phyloP scores from a whole-genome alignment of 2,888 invertebrate genomes.

The Eremobia ochroleuca region DNA sequence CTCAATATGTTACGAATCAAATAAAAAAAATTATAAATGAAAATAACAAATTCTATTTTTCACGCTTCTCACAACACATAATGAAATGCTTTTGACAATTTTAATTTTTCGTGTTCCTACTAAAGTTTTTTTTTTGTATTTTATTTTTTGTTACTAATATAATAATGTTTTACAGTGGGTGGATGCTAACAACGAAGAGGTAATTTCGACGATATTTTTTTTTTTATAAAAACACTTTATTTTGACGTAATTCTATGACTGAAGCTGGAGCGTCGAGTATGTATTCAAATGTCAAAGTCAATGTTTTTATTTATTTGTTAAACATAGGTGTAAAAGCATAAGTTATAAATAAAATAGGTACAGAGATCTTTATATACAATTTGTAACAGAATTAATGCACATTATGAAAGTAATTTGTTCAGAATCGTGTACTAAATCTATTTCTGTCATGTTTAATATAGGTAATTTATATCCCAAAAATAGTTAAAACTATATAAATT shows the following conservation, averaged over 20 bases:
- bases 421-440: too few species aligned
- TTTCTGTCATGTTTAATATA: too few species aligned
- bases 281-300: neutral
- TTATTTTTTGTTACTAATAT: slow-evolving; percentile 84
- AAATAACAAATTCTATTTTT: slow-evolving; percentile 75
- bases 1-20: slow-evolving; percentile 77
- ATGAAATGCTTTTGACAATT: slow-evolving; percentile 87
- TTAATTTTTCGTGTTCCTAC: slow-evolving; percentile 57
- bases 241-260: slow-evolving; percentile 65
- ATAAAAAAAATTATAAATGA: slow-evolving; percentile 73
- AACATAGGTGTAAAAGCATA: neutral
- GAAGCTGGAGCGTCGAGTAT: neutral
- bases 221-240: slow-evolving; percentile 48
- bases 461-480: too few species aligned
- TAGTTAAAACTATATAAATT: too few species aligned
- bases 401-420: too few species aligned
- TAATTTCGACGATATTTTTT: slow-evolving; percentile 82
- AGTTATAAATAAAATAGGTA: neutral
- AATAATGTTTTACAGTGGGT: slow-evolving; percentile 92
- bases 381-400: too few species aligned
- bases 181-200: slow-evolving; percentile 93
- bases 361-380: neutral
- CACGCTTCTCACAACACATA: slow-evolving; percentile 75
- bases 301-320: neutral
- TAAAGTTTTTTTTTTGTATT: slow-evolving; percentile 70